These are phyloP conservation scores for Scrobipalpa costella DNA, from an alignment of 2,888 invertebrate genomes.

Conservation along the genomic window DNA sequence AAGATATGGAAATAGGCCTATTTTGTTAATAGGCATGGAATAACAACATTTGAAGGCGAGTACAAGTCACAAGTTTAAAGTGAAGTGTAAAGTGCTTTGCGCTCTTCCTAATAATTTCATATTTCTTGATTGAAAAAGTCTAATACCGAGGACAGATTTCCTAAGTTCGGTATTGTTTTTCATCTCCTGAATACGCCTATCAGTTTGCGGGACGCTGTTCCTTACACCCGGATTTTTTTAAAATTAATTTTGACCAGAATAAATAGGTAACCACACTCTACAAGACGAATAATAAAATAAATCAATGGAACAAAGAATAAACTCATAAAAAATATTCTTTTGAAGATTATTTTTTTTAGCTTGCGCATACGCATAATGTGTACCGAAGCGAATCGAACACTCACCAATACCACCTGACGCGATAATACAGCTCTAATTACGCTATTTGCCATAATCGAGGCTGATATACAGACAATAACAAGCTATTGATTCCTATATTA, in stretches of 20 bases:
- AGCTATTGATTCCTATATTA: constrained; percentile 14
- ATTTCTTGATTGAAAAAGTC: neutral
- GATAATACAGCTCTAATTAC: constrained; percentile 12
- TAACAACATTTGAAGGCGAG: constrained; percentile 4
- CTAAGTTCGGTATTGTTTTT: too few relatives aligned
- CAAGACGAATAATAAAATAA: too few relatives aligned
- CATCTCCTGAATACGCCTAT: too few relatives aligned
- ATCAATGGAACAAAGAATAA: too few relatives aligned
- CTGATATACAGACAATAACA: neutral
- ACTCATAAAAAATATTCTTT: too few relatives aligned
- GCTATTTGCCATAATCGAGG: constrained; percentile 2
- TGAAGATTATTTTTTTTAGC: neutral
- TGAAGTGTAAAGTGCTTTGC: neutral
- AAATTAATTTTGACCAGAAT: too few relatives aligned
- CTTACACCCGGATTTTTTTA: too few relatives aligned
- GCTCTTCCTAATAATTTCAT: neutral
- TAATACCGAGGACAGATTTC: too few relatives aligned
- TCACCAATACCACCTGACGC: neutral
- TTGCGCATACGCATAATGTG: constrained; percentile 2
- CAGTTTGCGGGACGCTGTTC: too few relatives aligned
- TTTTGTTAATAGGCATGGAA: constrained; percentile 6
- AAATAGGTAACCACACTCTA: too few relatives aligned
- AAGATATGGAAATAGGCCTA: constrained; percentile 15
- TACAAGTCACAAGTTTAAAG: neutral
- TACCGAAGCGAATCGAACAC: neutral